Conservation (phyloP, 2,113 vertebrate genomes). For the Platycercus adscitus region DNA sequence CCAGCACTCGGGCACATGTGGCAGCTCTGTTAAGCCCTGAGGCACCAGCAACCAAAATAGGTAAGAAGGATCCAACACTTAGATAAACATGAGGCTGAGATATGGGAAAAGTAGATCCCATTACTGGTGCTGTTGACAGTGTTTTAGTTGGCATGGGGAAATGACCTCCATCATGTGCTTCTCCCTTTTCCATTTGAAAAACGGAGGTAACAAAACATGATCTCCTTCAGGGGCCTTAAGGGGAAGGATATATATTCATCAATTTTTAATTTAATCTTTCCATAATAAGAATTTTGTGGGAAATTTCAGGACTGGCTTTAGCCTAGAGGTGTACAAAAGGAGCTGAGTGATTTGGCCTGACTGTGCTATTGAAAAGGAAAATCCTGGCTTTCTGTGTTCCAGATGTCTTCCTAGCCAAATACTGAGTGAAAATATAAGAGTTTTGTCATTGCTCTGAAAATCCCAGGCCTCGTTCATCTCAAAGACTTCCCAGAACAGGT, state of each 20-base stretch:
- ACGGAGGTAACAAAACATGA: background rate
- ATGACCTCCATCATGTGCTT: background rate
- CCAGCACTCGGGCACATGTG: accelerated
- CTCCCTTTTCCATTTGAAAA: background rate
- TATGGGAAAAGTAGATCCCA: background rate
- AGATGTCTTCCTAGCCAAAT: background rate
- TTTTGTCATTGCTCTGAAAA: background rate
- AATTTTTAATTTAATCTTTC: background rate
- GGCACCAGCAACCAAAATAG: background rate
- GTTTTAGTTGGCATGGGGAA: background rate
- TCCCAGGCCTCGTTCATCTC: background rate
- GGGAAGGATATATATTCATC: background rate
- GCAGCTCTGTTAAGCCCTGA: background rate
- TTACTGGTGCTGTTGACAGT: background rate
- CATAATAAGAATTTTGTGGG: background rate
- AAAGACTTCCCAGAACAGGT: background rate
- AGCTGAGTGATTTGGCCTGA: background rate
- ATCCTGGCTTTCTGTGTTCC: background rate
- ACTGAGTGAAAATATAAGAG: background rate
- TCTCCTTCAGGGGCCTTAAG: background rate
- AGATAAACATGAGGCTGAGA: background rate
- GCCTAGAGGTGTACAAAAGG: background rate
- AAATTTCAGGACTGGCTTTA: background rate
- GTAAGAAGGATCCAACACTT: background rate
- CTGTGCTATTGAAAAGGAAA: background rate